Base-by-base conservation (phyloP, 2,113 vertebrate genomes). In the Holacanthus passer region DNA sequence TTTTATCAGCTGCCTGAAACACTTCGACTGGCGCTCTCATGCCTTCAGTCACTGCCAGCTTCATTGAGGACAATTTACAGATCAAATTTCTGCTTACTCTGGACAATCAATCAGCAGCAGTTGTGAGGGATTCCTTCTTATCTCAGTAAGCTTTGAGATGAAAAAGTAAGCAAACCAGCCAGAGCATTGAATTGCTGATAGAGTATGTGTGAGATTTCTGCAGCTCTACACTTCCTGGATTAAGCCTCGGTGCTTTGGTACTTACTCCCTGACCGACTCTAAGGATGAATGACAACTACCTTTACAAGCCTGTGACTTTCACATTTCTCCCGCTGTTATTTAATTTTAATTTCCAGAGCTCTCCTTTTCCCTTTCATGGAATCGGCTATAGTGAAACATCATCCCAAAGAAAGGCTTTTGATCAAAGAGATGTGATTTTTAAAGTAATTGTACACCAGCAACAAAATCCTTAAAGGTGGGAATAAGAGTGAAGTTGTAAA, bases 21-120 rank as follows among this genome's bases (percentile, higher is more conserved):
- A 45, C 14, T 63, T 62, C 37, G 27, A 24, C 48, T 24, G 27
- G 1, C 52, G 32, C 63, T 76, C 66, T 64, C n/a, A n/a, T 43
- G 53, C 37, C 35, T 53, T 68, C 56, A 76, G 56, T 77, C 20
- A 8, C 29, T 53, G 39, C 10, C 11, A 29, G 55, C 73, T 86
- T 83, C 56, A 78, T 7, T 71, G n/a, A 60, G 24, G 74, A 79
- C 50, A 79, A 63, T 66, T 73, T 27, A 77, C 56, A 12, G 52
- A 77, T 87, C 45, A 74, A 10, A 77, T 84, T 86, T 81, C 72
- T 82, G 37, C 84, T 83, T 70, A 82, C 67, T 81, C 35, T 82
- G 35, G 37, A 73, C 31, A 87, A 76, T 72, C 53, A 48, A 77
- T 75, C 55, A 62, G 69, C 14, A 41, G 13, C 13, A 65, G 69